Conservation (phyloP, 2,888 invertebrate species). For the Nasonia oneida region DNA sequence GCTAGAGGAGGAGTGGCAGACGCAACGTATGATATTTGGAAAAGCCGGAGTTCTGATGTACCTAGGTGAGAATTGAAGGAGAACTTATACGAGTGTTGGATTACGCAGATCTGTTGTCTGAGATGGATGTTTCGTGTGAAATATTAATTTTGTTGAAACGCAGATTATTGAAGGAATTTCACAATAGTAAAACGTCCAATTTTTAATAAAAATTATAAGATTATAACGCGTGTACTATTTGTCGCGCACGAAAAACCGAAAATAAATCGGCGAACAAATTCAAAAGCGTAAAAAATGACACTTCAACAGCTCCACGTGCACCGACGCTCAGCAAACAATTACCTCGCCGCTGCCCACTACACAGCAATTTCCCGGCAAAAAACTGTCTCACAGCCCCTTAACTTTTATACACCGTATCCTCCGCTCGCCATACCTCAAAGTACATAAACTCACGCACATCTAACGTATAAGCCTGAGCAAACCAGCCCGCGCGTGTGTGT, state of each 20-base stretch:
- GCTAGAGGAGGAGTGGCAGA: neutral
- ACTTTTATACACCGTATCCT: neutral
- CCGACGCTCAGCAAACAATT: neutral
- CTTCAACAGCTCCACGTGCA: neutral
- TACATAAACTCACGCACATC: neutral
- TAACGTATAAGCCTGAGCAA: neutral
- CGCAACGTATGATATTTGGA: neutral
- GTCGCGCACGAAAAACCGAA: neutral
- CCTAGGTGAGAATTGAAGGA: neutral
- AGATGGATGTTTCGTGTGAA: too few relatives aligned
- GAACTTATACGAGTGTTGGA: too few relatives aligned
- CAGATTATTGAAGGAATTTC: too few relatives aligned
- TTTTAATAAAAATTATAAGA: too few relatives aligned
- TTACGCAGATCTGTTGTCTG: too few relatives aligned
- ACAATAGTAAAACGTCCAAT: too few relatives aligned
- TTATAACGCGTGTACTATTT: too few relatives aligned
- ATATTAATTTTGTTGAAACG: too few relatives aligned
- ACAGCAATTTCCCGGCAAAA: neutral
- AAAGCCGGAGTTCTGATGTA: neutral
- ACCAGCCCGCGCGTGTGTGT: neutral
- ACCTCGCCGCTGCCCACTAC: neutral
- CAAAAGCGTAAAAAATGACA: neutral
- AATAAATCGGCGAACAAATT: neutral
- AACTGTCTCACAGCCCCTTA: neutral
- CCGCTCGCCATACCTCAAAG: neutral